Conservation (phyloP, 1,140 invertebrate genomes). For the Hormaphis cornu region DNA sequence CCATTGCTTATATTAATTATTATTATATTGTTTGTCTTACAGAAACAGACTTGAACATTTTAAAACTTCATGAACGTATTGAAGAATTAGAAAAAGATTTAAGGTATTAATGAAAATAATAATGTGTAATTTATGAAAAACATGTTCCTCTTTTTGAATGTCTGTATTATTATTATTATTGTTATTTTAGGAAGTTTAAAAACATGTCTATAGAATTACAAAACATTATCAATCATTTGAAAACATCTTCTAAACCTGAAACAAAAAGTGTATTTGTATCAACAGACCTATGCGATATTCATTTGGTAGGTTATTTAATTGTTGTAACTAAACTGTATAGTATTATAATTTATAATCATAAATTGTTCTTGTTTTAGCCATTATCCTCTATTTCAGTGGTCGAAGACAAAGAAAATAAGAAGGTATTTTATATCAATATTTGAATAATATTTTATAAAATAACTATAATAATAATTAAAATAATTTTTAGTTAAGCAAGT, state of each 20-base stretch:
- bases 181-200: neutral
- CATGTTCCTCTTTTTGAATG: neutral
- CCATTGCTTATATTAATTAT: neutral
- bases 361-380: neutral
- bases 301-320: neutral
- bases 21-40: neutral
- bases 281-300: neutral
- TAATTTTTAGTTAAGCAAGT: neutral
- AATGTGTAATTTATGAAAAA: neutral
- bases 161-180: neutral
- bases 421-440: neutral
- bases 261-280: neutral
- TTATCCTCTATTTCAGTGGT: neutral
- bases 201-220: neutral
- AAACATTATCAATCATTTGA: neutral
- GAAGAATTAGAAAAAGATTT: neutral
- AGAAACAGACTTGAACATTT: neutral
- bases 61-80: neutral
- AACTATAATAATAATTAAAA: neutral
- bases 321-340: neutral
- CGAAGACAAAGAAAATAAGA: constrained; percentile 12
- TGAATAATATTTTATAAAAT: neutral
- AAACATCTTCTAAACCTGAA: neutral
- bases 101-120: neutral
- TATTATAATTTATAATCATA: neutral